phyloP scores from a whole-genome alignment of 2,113 vertebrate genomes.

The Fulmarus glacialis region DNA sequence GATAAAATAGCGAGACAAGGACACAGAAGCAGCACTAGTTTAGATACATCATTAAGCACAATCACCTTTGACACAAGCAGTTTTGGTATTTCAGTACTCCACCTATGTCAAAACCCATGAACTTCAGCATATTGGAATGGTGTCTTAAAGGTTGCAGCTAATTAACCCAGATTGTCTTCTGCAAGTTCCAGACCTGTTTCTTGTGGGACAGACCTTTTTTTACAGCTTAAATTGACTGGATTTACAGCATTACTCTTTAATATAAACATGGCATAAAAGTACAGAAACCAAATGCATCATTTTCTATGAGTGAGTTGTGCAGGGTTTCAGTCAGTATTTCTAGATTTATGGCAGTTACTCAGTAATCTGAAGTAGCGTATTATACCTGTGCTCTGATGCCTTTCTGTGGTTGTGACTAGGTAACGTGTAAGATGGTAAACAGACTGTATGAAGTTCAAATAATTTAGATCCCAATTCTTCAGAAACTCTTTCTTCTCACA shows the following conservation, averaged over 20 bases:
- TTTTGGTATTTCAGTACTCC: conserved; percentile 8
- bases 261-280: neutral
- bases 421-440: neutral
- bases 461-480: neutral
- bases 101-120: conserved; percentile 4
- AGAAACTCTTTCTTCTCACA: neutral
- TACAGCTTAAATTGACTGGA: neutral
- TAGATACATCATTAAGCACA: conserved; percentile 25
- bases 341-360: neutral
- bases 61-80: conserved; percentile 45
- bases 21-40: neutral
- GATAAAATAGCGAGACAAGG: neutral
- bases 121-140: neutral
- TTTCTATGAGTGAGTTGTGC: neutral
- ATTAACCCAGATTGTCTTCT: conserved; percentile 28
- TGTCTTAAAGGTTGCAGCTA: neutral
- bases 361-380: neutral
- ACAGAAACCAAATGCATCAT: neutral
- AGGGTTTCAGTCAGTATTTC: neutral
- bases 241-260: neutral
- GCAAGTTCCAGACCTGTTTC: neutral
- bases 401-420: rapidly evolving
- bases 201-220: neutral
- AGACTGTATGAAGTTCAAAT: neutral
- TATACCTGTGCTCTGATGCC: neutral